Evolutionary conservation across 2,888 invertebrate species (phyloP), one percentile per base, ranked within the genome.

Genomic region (Apodemia duryi): DNA sequence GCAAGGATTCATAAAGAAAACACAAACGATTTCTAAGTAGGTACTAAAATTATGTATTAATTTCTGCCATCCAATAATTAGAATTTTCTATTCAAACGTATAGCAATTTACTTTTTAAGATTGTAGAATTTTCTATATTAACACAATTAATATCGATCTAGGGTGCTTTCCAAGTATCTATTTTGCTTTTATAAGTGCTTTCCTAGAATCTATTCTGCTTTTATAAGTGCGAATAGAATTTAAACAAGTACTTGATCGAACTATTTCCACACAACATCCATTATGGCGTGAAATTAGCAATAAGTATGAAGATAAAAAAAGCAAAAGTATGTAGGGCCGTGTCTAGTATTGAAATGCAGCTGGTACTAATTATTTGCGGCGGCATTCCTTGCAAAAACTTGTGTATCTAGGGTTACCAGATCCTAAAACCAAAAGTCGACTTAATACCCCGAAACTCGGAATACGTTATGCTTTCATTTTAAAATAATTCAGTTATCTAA

Each of bases 351-450:
- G 69, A 67, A 73, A 73, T 72, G 72, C 70, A 74, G 69, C 70
- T 70, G 72, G 70, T 69, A 69, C 73, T 73, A 77, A 76, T 75
- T 73, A 73, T 72, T 67, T 66, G 61, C 67, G 70, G 67, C 73
- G 65, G 70, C 73, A 76, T 77, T 75, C 76, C 74, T 76, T 72
- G 70, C 68, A 69, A 70, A 72, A 69, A 68, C 65, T 62, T 65
- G 70, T 29, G 7, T n/a, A 49, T n/a, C 49, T n/a, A 49, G 49
- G 49, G 49, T 49, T 49, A 13, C 49, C 49, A 49, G 49, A 1
- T 6, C 0, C n/a, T n/a, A 49, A 13, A 49, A 49, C 13, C n/a
- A 49, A 13, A n/a, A 6, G 5, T 4, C n/a, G 6, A 11, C 5
- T 49, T 49, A 49, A 49, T 49, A 49, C 7, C 7, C n/a, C n/a